phyloP scores from a whole-genome alignment of 1,140 invertebrate species.

The Euura saliciscinereae region DNA sequence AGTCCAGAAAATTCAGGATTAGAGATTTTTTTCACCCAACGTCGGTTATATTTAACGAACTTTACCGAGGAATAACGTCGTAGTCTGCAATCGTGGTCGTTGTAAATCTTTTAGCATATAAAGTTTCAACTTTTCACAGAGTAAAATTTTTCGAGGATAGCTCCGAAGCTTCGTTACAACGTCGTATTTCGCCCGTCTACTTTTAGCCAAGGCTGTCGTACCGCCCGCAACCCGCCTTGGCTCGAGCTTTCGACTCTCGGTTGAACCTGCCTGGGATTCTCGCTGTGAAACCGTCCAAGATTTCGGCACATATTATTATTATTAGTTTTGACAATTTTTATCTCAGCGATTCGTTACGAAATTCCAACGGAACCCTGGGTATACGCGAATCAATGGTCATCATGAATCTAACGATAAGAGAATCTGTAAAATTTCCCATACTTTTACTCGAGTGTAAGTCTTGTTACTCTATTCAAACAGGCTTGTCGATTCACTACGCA shows the following conservation, averaged over 20 bases:
- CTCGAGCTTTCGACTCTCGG: background rate
- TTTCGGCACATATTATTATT: too few relatives aligned
- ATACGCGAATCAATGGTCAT: too few relatives aligned
- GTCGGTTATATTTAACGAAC: background rate
- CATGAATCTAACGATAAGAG: too few relatives aligned
- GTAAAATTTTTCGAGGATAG: background rate
- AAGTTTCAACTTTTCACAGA: background rate
- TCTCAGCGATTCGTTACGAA: too few relatives aligned
- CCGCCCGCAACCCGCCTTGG: background rate
- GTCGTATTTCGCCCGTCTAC: slow-evolving; percentile 45
- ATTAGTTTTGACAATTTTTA: too few relatives aligned
- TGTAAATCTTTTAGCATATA: background rate
- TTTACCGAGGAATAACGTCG: background rate
- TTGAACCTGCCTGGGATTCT: slow-evolving; percentile 37
- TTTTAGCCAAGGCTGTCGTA: slow-evolving; percentile 54
- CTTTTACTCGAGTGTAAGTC: slow-evolving; percentile 8
- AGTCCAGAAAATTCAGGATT: background rate
- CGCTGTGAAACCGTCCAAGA: slow-evolving; percentile 5
- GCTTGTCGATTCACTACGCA: slow-evolving; percentile 61
- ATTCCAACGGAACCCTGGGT: too few relatives aligned
- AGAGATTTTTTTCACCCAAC: background rate
- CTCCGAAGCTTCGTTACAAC: slow-evolving; percentile 12
- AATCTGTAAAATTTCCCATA: background rate
- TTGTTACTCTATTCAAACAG: slow-evolving; percentile 40
- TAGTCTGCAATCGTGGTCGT: background rate